phyloP scores from a whole-genome alignment of 1,140 invertebrate genomes.

The Ceratina japonica region DNA sequence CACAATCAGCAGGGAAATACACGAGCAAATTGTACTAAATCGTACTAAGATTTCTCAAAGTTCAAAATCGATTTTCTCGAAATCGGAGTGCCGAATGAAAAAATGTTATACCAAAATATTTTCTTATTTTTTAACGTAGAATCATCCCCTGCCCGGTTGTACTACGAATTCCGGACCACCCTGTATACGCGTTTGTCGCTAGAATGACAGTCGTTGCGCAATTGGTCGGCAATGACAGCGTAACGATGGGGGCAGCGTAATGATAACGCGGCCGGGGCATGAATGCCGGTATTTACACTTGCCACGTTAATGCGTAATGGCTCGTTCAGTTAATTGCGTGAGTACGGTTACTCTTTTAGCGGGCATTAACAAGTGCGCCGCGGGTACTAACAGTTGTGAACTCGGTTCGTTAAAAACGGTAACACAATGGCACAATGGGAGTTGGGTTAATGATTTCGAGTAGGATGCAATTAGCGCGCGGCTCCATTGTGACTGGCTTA shows the following conservation, averaged over 20 bases:
- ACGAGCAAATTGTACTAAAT: too few species aligned
- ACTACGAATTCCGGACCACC: too few species aligned
- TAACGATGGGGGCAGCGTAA: background rate
- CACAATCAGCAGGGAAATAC: too few species aligned
- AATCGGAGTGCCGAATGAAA: too few species aligned
- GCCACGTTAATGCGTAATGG: background rate
- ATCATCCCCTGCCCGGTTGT: too few species aligned
- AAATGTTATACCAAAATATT: too few species aligned
- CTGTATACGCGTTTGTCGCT: background rate
- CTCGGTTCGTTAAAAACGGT: slow-evolving; percentile 17
- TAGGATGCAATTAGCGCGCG: slow-evolving; percentile 34
- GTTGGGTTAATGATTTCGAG: slow-evolving; percentile 34
- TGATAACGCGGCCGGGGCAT: background rate
- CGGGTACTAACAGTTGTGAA: slow-evolving; percentile 3
- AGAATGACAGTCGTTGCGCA: background rate
- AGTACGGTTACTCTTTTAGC: background rate
- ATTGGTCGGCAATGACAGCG: background rate
- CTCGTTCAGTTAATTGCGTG: slow-evolving; percentile 9
- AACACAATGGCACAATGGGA: slow-evolving; percentile 25
- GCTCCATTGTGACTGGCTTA: background rate
- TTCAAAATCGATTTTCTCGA: too few species aligned
- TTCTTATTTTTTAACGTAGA: too few species aligned
- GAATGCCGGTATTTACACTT: background rate
- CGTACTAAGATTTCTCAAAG: too few species aligned
- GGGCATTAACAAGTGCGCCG: background rate